Conservation (phyloP, 37 sponge, comb jelly and placozoan species). For the Beroe ovata region DNA sequence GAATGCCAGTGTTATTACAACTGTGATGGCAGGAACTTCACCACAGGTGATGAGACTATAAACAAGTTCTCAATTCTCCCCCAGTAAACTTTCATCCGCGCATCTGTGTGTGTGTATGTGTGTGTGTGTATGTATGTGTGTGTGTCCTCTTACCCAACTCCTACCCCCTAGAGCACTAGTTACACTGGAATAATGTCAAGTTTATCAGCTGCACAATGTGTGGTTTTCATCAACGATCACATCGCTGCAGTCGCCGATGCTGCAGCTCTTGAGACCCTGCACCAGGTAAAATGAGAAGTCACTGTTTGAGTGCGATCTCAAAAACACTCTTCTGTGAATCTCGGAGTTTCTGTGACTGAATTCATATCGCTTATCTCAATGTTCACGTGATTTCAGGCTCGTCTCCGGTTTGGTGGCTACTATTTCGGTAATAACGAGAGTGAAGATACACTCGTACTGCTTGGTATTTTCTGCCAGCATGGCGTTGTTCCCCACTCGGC, state of each 20-base stretch:
- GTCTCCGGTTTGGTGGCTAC: conserved; percentile 20
- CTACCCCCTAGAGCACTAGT: background rate
- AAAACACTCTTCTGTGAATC: too few relatives aligned
- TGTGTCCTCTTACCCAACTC: background rate
- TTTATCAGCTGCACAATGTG: conserved; percentile 2
- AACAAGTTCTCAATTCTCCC: background rate
- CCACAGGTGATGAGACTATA: background rate
- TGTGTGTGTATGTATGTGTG: background rate
- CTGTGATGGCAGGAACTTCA: background rate
- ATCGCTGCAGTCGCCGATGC: conserved; percentile 43
- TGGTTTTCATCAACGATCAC: conserved; percentile 56
- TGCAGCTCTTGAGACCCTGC: conserved; percentile 61
- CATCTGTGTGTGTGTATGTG: too few relatives aligned
- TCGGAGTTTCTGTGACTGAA: too few relatives aligned
- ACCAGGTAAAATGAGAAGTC: conserved; percentile 4
- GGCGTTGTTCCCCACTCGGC: background rate
- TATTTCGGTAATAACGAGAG: conserved; percentile 49
- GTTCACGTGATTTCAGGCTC: background rate
- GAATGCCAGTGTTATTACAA: background rate
- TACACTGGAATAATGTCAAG: conserved; percentile 49
- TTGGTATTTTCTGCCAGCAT: conserved; percentile 61
- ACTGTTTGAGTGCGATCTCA: too few relatives aligned
- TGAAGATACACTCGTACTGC: conserved; percentile 1
- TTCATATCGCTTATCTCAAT: too few relatives aligned
- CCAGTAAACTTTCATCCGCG: too few relatives aligned